A percentile compares a stretch with the other conserved stretches of the same genome.
phyloP scores from a whole-genome alignment of 2,888 invertebrate genomes.

The Aplocera efformata region DNA sequence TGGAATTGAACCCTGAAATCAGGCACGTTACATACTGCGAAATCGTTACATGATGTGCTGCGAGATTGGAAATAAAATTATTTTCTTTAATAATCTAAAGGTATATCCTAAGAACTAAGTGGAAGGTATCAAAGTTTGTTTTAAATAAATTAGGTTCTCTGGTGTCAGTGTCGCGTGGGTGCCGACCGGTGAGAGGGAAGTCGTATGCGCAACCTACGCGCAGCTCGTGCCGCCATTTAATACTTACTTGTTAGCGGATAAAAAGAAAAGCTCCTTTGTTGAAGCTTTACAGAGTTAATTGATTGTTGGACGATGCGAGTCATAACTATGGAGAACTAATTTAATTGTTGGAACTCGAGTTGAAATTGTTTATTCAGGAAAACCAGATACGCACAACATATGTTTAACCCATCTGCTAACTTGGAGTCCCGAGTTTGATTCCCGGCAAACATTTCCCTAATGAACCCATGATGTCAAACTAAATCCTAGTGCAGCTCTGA shows the following conservation, averaged over 20 bases:
- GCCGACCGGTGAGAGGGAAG: slow-evolving; percentile 48
- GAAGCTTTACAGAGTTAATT: slow-evolving; percentile 19
- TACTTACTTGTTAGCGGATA: slow-evolving; percentile 53
- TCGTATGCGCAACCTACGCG: slow-evolving; percentile 67
- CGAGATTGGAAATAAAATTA: no score
- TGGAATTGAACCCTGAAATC: no score
- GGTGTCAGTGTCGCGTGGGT: slow-evolving; percentile 50
- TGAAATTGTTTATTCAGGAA: no score
- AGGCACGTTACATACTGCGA: no score
- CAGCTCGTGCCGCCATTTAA: slow-evolving; percentile 55
- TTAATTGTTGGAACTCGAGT: not conserved
- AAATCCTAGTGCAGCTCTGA: no score
- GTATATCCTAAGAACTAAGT: slow-evolving; percentile 2
- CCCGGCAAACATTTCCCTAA: no score
- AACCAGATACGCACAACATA: no score
- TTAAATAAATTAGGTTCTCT: slow-evolving; percentile 23
- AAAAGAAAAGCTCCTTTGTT: slow-evolving; percentile 38
- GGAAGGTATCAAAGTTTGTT: slow-evolving; percentile 17
- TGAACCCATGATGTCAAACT: no score
- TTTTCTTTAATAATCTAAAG: not conserved
- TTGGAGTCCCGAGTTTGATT: no score
- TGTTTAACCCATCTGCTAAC: no score
- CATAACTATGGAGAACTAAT: no score
- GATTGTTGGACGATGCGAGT: not conserved
- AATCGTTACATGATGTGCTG: no score